Evolutionary conservation across 2,888 invertebrate species (phyloP), one percentile per base, ranked within the genome.

Genomic region (Choreutis nemorana): DNA sequence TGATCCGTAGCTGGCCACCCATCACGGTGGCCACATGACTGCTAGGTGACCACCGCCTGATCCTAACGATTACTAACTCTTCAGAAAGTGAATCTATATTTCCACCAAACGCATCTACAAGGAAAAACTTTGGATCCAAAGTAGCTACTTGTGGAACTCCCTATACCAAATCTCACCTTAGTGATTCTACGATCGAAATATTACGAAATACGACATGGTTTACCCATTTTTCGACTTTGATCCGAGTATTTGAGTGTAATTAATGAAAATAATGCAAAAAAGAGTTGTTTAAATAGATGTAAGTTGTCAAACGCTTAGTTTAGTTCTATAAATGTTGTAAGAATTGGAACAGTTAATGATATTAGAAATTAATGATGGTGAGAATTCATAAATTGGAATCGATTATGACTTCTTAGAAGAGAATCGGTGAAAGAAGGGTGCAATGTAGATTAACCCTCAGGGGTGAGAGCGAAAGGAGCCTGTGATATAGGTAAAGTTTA

Each of bases 1-100:
- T 83, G 82, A 83, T 81, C 79, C 68, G 77, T 66, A 40, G 78
- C 80, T 71, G 79, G 80, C 77, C 78, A 78, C 78, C 79, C 79
- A 4, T 77, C 80, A 39, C 66, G 80, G 79, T 79, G 79, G 75
- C 78, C 80, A 63, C 71, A 78, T 48, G 80, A 80, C 61, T 72
- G 77, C 53, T 80, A 77, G 68, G 61, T 55, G 65, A 63, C 73
- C 75, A 64, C 72, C 68, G 65, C 61, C 60, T 60, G 52, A 46
- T 42, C 40, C 45, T 38, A 48, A 48, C 39, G 36, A 41, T 49
- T 41, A 36, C 30, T 32, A 39, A 33, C 47, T 49, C 44, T 45
- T 44, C 41, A 38, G 49, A 54, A 37, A 35, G 24, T 14, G 33
- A 10, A 26, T 22, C 18, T n/a, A 14, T 25, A 11, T 20, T n/a